phyloP scores from a whole-genome alignment of 2,888 invertebrate genomes.

The Eubasilissa splendida region DNA sequence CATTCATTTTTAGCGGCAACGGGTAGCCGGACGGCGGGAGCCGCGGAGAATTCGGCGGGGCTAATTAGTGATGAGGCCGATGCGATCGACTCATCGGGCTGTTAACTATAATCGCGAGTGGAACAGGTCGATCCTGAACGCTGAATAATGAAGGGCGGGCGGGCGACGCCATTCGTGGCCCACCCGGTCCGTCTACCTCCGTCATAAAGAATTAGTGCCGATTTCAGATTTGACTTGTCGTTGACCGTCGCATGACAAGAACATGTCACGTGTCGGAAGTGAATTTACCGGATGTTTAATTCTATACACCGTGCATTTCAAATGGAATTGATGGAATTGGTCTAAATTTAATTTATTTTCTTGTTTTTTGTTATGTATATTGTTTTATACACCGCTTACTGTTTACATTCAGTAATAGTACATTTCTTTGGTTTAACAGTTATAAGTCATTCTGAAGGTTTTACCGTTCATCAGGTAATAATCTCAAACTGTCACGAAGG shows the following conservation, averaged over 20 bases:
- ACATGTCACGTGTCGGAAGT: not conserved
- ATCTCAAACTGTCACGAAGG: too few relatives aligned
- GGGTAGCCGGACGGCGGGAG: conserved; percentile 11
- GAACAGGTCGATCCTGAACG: conserved; percentile 30
- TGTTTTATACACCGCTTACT: too few relatives aligned
- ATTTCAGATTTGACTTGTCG: not conserved
- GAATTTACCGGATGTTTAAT: too few relatives aligned
- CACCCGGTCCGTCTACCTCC: conserved; percentile 12
- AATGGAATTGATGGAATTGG: too few relatives aligned
- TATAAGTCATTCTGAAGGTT: too few relatives aligned
- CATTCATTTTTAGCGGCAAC: conserved; percentile 33
- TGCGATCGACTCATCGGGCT: conserved; percentile 31
- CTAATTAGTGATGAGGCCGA: conserved; percentile 44
- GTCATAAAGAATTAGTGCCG: conserved; percentile 22
- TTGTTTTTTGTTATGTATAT: too few relatives aligned
- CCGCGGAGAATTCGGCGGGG: conserved; percentile 24
- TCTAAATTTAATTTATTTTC: too few relatives aligned
- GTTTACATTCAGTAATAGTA: too few relatives aligned
- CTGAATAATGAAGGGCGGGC: conserved; percentile 33
- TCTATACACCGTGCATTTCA: too few relatives aligned
- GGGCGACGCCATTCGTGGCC: conserved; percentile 24
- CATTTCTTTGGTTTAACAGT: too few relatives aligned
- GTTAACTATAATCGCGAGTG: conserved; percentile 47
- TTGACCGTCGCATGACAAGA: conserved; percentile 5
- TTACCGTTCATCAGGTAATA: too few relatives aligned